These are phyloP conservation scores for Tenebrosternarchus preto DNA, from an alignment of 2,113 vertebrate genomes.

Conservation along the genomic window DNA sequence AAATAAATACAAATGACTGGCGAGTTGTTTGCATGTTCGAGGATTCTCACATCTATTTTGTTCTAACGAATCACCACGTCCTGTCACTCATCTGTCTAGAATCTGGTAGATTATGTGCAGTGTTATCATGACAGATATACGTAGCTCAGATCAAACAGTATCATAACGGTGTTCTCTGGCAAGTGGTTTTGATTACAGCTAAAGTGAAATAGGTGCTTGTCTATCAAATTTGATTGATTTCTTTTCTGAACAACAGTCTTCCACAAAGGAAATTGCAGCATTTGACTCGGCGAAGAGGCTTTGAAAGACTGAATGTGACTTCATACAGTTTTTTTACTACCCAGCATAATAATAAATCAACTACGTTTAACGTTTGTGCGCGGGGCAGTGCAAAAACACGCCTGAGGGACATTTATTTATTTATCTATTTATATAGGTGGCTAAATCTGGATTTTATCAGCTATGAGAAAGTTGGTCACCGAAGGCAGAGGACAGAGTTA, in stretches of 20 bases:
- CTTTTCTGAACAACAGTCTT: background rate
- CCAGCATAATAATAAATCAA: background rate
- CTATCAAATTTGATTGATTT: background rate
- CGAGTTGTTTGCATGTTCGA: background rate
- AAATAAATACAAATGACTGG: conserved; percentile 3
- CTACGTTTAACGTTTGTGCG: background rate
- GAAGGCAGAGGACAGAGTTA: conserved; percentile 32
- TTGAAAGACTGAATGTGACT: background rate
- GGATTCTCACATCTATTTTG: conserved; percentile 1
- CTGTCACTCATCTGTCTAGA: conserved; percentile 1
- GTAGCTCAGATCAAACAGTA: background rate
- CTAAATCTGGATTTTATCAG: conserved; percentile 2
- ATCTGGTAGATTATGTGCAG: background rate
- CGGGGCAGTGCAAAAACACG: background rate
- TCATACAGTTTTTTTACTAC: background rate
- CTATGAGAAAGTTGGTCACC: background rate
- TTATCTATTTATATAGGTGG: too few relatives aligned
- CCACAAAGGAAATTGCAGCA: background rate
- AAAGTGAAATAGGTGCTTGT: background rate
- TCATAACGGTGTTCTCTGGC: conserved; percentile 13
- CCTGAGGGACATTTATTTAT: background rate
- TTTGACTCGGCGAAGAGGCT: background rate
- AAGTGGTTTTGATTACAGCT: background rate
- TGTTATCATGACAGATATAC: background rate
- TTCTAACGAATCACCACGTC: background rate